Base-by-base conservation (phyloP, 1,140 invertebrate species). In the Achatina immaculata region DNA sequence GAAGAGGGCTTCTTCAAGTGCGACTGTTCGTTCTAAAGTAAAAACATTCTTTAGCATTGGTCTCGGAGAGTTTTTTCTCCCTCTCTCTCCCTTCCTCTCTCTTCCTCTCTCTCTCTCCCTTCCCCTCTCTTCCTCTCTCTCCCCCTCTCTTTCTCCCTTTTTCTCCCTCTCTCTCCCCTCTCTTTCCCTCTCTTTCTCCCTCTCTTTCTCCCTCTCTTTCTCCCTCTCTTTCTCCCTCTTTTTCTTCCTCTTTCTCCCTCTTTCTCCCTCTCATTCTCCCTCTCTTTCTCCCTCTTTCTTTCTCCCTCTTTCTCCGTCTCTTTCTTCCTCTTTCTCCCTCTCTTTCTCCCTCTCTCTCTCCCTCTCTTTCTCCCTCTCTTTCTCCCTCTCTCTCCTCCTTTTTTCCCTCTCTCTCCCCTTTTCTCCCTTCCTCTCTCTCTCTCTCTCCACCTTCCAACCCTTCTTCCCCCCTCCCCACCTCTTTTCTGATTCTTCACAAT, bases 151-250 rank as follows among this genome's bases (percentile, higher is more conserved):
- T n/a, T 24, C 36, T 71, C 21, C 40, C 11, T 9, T 42, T 40
- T 36, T 40, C 9, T 40, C 11, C 40, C 38, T 40, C 40, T 71
- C 31, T 38, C 11, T 36, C 68, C 21, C 11, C 9, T 9, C 11
- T 38, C 68, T 19, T n/a, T 71, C 68, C 11, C 40, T 71, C 68
- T 71, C 40, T 42, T 71, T 40, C 68, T 71, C 40, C n/a, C 40
- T 71, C 40, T 42, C 40, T 42, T n/a, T 71, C 68, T 71, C 40
- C 36, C 68, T 71, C 40, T 71, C 68, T 71, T n/a, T 71, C 68
- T 42, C 40, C n/a, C 38, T 71, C 34, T 40, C 38, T 40, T 14
- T 40, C 68, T 71, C 40, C 36, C 68, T 38, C 40, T 71, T n/a
- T 71, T n/a, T 71, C 68, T 71, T 38, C 11, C 68, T 38, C 40